Base-by-base conservation (phyloP, 2,113 vertebrate genomes). In the Pristiophorus japonicus region DNA sequence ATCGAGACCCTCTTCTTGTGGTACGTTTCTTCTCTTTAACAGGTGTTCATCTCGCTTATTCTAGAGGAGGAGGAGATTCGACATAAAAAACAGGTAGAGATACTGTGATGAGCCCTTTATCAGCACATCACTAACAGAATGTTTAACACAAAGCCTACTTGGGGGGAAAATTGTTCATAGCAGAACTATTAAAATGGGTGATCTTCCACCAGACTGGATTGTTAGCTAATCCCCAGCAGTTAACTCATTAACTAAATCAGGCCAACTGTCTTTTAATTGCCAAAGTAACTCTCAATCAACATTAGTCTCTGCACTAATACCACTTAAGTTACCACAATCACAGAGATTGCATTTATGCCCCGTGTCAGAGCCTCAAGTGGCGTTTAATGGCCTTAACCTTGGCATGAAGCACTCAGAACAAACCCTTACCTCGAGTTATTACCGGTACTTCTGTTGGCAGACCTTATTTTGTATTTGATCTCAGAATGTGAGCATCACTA, bases 1-100 rank as follows among this genome's bases (percentile, higher is more conserved):
- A 95, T 95, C 95, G 0, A 95, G 63, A 38, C 30, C 63, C 47
- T 95, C 95, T 24, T 95, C 95, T 42, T 95, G 95, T 16, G 95
- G 95, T 47, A 95, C 95, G 65, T 95, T 95, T 87, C 95, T 63
- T 84, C 75, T 78, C 84, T 95, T 95, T 65, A 95, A 84, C 70
- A 95, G 34, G 75, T 95, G 95, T 85, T 95, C 95, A 88, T 95
- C 95, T 66, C 95, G 73, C 84, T 95, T 95, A 85, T 95, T 95
- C 95, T 95, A 63, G 47, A 51, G 59, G 59, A 59, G 3, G 59
- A 7, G 59, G 34, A 90, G 30, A 90, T 27, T 88, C 38, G 62
- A 3, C 51, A 30, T 90, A 59, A 90, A 90, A 34, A 59, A 0
- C 85, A 90, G 24, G 16, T 22, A 59, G 47, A 59, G 62, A 90